Evolutionary conservation across 2,888 invertebrate species (phyloP).

Genomic region (Noctua janthe): DNA sequence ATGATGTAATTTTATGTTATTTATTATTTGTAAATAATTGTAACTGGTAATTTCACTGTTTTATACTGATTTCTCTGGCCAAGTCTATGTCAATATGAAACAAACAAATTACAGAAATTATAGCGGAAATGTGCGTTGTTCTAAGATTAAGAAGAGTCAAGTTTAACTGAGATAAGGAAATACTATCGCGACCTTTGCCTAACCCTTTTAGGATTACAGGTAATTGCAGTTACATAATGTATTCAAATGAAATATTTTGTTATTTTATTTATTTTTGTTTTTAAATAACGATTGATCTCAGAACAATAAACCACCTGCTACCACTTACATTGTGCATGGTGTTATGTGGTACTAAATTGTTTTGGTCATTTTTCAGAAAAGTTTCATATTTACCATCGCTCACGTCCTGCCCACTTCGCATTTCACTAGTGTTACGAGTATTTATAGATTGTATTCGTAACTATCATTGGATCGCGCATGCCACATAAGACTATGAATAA

Average conservation of each 20-base stretch:
- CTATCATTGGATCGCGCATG: conserved; percentile 80
- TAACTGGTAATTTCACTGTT: conserved; percentile 73
- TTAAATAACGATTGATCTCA: conserved; percentile 61
- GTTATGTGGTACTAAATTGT: conserved; percentile 86
- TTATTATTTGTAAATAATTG: conserved; percentile 67
- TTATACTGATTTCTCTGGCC: conserved; percentile 51
- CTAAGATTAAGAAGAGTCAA: conserved; percentile 64
- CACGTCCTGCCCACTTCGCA: conserved; percentile 62
- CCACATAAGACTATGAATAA: conserved; percentile 89
- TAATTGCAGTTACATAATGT: conserved; percentile 11
- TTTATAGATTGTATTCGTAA: conserved; percentile 64
- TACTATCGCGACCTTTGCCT: conserved; percentile 16
- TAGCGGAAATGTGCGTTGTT: conserved; percentile 66
- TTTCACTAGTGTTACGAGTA: conserved; percentile 65
- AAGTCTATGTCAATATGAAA: conserved; percentile 51
- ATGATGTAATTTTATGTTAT: conserved; percentile 78
- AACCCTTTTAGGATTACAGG: conserved; percentile 18
- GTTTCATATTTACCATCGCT: conserved; percentile 66
- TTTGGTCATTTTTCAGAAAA: conserved; percentile 67
- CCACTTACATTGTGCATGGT: conserved; percentile 83
- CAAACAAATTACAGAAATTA: conserved; percentile 61
- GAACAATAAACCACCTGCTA: conserved; percentile 67
- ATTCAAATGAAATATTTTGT: conserved; percentile 6
- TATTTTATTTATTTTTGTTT: conserved; percentile 2
- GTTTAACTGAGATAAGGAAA: not conserved